Evolutionary conservation across 2,113 vertebrate species (phyloP), one percentile per base, ranked within the genome.

Genomic region (Leptobrachium leishanense): DNA sequence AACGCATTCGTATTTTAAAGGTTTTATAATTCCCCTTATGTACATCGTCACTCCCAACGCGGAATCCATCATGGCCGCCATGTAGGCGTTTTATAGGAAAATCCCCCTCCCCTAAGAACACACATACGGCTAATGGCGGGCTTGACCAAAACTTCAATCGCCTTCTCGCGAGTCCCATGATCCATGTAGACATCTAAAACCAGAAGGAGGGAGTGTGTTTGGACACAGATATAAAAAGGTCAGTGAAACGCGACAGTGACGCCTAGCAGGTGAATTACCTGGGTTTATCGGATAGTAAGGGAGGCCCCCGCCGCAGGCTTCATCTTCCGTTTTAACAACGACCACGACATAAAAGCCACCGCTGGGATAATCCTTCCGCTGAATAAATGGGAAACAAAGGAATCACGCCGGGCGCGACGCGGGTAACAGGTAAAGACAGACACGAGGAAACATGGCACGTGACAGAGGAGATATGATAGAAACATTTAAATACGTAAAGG

Each of bases 301-400:
- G 77, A 98, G 86, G 0, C 95, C 84, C 0, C 98, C 98, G 0
- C 97, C 97, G 0, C 98, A 99, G 0, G 87, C 97, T 86, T 98
- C 95, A 0, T 99, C 97, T 84, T 99, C 98, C 0, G 98, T 98
- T 90, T 99, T 99, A 75, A 99, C 97, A 82, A 99, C 98, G 5
- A 99, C 91, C 82, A 99, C 98, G 83, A 99, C 96, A 0, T 98
- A 99, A 87, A 99, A 99, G 81, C 96, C 97, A 85, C 96, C 95
- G 87, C 94, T 97, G 76, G 94, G 95, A 69, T 97, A 99, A 84
- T 98, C 97, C 85, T 99, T 99, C 75, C 93, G 95, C 98, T 99
- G 50, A 1, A 74, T 59, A 31, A 41, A 10, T 12, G 15, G 54
- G 1, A 11, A 76, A 5, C 1, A 44, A 6, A 74, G 10, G 31